Base-by-base conservation (phyloP, 2,113 vertebrate genomes). In the Notothenia rossii region DNA sequence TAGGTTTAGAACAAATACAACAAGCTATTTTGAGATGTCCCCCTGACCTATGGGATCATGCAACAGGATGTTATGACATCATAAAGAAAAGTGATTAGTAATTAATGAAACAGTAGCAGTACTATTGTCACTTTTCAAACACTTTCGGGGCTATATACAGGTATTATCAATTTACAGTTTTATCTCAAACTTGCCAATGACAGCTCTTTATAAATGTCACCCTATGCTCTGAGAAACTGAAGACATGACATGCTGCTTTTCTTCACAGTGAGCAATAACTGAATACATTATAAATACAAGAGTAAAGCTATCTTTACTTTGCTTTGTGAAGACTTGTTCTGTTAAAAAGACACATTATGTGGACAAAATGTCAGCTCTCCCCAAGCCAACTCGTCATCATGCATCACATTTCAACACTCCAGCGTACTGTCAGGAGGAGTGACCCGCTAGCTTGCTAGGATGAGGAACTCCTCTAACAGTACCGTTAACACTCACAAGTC, bases 391-490 rank as follows among this genome's bases (percentile, higher is more conserved):
- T 60, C 69, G n/a, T 50, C 11, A 74, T 14, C 15, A 1, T 56
- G 25, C 70, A 75, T 54, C 25, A 66, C 50, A 71, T 70, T 5
- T 54, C 6, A 6, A 20, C 67, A 5, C 9, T 0, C 45, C 15
- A 4, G 45, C 50, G 29, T 75, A 9, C 40, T 55, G 71, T 76
- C 74, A 68, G 67, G 56, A 65, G 70, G 65, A 74, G 75, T 3
- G 29, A 50, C 64, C 64, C 46, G 72, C 13, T 81, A 79, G 72
- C 74, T 74, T 51, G 36, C 51, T 62, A 79, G 3, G 48, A 62
- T 20, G 64, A 60, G 33, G 62, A 80, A 85, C 67, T 70, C 20
- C 15, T 22, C 6, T 12, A n/a, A 67, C 36, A 20, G 36, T 7
- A 22, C 9, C 55, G 10, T 45, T 58, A 10, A 49, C 13, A 36